Percentiles rank a stretch among this genome's conserved stretches.
These are phyloP conservation scores for Melinaea menophilus DNA, from an alignment of 2,888 invertebrate species.

Conservation along the genomic window DNA sequence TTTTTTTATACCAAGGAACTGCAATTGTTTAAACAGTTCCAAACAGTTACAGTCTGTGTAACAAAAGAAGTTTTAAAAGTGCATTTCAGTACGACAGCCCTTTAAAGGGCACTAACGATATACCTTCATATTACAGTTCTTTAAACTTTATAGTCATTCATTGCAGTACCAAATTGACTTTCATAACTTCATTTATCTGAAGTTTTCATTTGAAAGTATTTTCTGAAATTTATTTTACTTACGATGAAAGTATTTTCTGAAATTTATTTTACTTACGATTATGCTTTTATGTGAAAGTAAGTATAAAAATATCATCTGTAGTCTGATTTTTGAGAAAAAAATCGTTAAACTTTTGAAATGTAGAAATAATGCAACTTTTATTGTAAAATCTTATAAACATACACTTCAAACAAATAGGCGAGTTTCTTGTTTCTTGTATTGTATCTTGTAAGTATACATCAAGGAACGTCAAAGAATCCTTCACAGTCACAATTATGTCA, in stretches of 20 bases:
- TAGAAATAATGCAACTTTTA: not conserved
- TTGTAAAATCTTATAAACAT: no score
- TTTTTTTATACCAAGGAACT: no score
- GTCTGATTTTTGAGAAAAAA: conserved; percentile 33
- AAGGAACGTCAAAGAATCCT: no score
- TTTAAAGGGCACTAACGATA: not conserved
- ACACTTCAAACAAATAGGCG: no score
- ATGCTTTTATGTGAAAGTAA: conserved; percentile 26
- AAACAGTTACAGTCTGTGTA: not conserved
- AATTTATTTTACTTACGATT: conserved; percentile 22
- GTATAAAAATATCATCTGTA: conserved; percentile 36
- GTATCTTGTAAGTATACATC: no score
- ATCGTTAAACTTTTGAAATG: conserved; percentile 20
- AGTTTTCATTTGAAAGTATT: conserved; percentile 27
- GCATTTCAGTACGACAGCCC: not conserved
- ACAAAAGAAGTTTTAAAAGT: not conserved
- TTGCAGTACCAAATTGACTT: conserved; percentile 12
- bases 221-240: no score
- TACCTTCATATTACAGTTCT: conserved; percentile 3
- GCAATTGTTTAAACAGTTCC: no score
- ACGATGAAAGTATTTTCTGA: conserved; percentile 24
- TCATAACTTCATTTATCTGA: conserved; percentile 18
- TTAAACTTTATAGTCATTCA: conserved; percentile 9
- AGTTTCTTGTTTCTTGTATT: no score
- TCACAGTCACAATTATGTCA: no score